Evolutionary conservation across 1,140 invertebrate species (phyloP).

Genomic region (Aplysia californica): DNA sequence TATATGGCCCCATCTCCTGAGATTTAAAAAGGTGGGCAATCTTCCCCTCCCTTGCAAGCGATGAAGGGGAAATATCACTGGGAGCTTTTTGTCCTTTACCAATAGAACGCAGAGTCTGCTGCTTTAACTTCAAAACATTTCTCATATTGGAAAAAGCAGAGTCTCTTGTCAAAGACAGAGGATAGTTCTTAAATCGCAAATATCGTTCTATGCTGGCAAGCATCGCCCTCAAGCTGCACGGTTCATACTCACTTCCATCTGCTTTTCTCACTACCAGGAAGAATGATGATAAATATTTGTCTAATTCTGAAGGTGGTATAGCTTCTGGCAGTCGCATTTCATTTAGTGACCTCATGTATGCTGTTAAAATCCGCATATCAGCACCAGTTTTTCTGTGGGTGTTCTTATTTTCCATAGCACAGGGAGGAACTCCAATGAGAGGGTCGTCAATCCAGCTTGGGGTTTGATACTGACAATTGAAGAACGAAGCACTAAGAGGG

Average conservation of each 20-base stretch:
- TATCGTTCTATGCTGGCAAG: conserved; percentile 58
- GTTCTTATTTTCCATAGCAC: conserved; percentile 55
- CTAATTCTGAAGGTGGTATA: conserved; percentile 53
- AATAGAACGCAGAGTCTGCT: conserved; percentile 49
- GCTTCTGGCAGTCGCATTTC: conserved; percentile 50
- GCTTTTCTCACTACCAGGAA: conserved; percentile 57
- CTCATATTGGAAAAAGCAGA: conserved; percentile 51
- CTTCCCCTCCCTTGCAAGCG: conserved; percentile 43
- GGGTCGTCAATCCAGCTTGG: conserved; percentile 28
- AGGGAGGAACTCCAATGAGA: conserved; percentile 13
- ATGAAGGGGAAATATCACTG: conserved; percentile 42
- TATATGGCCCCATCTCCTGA: conserved; percentile 59
- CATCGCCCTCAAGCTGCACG: conserved; percentile 54
- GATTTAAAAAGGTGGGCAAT: conserved; percentile 52
- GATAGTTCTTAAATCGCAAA: conserved; percentile 52
- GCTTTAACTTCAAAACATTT: conserved; percentile 54
- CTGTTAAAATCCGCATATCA: conserved; percentile 55
- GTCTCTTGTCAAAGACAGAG: conserved; percentile 54
- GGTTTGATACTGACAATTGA: conserved; percentile 24
- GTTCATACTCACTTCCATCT: conserved; percentile 59
- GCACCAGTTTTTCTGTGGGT: conserved; percentile 60
- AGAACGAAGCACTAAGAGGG: conserved; percentile 19
- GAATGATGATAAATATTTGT: conserved; percentile 56
- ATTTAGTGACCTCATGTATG: conserved; percentile 52
- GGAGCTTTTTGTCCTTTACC: conserved; percentile 48